These are phyloP conservation scores for Pteropus rufus DNA, from an alignment of 2,797 vertebrate genomes.

Conservation along the genomic window DNA sequence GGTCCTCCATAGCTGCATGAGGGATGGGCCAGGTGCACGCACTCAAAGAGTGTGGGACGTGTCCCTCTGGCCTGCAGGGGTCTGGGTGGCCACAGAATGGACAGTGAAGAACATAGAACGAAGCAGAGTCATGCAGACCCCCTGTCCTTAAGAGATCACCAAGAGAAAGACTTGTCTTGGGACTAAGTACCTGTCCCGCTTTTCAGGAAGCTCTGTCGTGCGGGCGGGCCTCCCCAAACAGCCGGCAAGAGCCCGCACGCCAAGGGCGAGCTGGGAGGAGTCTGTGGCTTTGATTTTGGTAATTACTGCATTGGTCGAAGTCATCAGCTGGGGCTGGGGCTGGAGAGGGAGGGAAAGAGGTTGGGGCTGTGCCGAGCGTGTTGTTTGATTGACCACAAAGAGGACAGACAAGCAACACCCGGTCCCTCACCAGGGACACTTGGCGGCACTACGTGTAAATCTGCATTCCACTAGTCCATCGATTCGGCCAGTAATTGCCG, in stretches of 20 bases:
- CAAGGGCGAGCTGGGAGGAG: background rate
- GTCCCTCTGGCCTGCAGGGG: background rate
- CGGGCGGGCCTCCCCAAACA: background rate
- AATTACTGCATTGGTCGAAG: background rate
- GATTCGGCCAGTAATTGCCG: accelerated
- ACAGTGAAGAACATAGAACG: background rate
- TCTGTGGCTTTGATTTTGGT: background rate
- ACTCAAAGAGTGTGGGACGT: accelerated
- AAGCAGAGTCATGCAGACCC: background rate
- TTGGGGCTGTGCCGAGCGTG: too few relatives aligned
- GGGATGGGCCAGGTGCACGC: accelerated
- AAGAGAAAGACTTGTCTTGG: background rate
- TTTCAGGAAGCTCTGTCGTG: background rate
- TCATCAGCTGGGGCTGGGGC: background rate
- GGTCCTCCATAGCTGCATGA: background rate
- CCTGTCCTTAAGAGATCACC: too few relatives aligned
- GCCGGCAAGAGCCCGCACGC: background rate
- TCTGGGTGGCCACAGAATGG: background rate
- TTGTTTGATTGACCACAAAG: accelerated
- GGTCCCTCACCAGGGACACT: accelerated
- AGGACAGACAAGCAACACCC: background rate
- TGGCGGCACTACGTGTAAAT: background rate
- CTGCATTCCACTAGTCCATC: background rate
- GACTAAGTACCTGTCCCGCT: background rate
- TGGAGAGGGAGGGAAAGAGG: background rate